A percentile compares a stretch with the other conserved stretches of the same genome.
phyloP scores from a whole-genome alignment of 2,797 vertebrate species.

The Pyrrhura leucotis region DNA sequence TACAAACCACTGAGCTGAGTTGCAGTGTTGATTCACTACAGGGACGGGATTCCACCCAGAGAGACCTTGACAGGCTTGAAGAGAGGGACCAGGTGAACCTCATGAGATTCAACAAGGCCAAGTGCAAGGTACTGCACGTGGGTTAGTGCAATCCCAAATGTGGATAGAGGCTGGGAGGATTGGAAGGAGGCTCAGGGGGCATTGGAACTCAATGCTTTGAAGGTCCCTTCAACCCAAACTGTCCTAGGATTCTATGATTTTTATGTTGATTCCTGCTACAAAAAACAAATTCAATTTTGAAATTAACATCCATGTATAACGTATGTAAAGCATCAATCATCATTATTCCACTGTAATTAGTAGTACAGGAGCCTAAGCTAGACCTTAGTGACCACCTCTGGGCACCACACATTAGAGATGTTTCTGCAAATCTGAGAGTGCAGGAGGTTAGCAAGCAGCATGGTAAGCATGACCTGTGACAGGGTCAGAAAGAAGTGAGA shows the following conservation, averaged over 20 bases:
- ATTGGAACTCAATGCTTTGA: background rate
- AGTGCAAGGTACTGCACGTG: background rate
- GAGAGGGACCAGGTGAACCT: background rate
- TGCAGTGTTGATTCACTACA: fast-evolving
- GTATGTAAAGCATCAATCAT: background rate
- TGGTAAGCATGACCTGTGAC: background rate
- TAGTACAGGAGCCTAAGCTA: background rate
- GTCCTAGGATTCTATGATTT: background rate
- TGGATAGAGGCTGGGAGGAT: background rate
- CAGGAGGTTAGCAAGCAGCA: background rate
- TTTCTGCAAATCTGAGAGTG: background rate
- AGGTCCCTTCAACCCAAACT: background rate
- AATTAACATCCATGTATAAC: background rate
- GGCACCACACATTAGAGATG: background rate
- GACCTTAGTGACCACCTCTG: background rate
- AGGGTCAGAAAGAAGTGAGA: background rate
- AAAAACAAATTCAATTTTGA: background rate
- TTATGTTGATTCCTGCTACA: background rate
- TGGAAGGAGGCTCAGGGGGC: background rate
- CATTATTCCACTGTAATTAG: background rate
- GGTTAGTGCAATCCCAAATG: background rate
- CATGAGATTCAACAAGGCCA: background rate
- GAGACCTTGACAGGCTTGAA: background rate
- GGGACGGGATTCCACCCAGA: background rate
- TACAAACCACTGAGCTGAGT: background rate